Conservation (phyloP, 2,888 invertebrate species). For the Cataglyphis rosenhaueri region DNA sequence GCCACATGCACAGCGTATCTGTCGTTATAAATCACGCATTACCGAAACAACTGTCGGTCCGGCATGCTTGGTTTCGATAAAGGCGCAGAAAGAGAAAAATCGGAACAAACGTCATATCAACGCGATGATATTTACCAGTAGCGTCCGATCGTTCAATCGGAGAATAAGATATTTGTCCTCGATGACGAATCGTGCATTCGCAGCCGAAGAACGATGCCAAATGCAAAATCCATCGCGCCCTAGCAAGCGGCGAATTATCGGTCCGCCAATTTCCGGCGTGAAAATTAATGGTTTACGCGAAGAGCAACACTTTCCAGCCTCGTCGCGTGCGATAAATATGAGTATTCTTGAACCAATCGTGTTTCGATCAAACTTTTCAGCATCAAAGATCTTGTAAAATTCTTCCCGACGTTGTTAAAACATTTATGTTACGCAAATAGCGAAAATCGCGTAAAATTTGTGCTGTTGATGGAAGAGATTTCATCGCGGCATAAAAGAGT, state of each 20-base stretch:
- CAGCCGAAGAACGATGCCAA: conserved; percentile 8
- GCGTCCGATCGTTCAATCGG: neutral
- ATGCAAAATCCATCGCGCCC: conserved; percentile 31
- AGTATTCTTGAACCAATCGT: neutral
- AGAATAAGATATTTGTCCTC: neutral
- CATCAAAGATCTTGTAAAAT: neutral
- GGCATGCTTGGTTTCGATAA: conserved; percentile 28
- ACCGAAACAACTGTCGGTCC: conserved; percentile 41
- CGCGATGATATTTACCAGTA: conserved; percentile 34
- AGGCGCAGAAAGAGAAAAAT: conserved; percentile 12
- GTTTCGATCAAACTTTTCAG: conserved; percentile 10
- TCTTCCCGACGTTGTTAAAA: neutral
- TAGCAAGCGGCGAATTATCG: conserved; percentile 22
- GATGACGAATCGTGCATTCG: neutral
- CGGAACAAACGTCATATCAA: neutral
- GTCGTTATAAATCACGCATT: conserved; percentile 60
- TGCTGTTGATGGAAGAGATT: neutral
- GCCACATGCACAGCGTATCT: conserved; percentile 25
- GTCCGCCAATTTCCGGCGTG: conserved; percentile 38
- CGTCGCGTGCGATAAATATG: neutral
- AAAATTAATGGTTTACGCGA: conserved; percentile 39
- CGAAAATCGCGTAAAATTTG: neutral
- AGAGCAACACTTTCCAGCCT: neutral
- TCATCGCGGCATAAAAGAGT: neutral
- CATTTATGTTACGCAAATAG: too few species aligned